Conservation (phyloP, 2,797 vertebrate species). For the Sylvia borin region DNA sequence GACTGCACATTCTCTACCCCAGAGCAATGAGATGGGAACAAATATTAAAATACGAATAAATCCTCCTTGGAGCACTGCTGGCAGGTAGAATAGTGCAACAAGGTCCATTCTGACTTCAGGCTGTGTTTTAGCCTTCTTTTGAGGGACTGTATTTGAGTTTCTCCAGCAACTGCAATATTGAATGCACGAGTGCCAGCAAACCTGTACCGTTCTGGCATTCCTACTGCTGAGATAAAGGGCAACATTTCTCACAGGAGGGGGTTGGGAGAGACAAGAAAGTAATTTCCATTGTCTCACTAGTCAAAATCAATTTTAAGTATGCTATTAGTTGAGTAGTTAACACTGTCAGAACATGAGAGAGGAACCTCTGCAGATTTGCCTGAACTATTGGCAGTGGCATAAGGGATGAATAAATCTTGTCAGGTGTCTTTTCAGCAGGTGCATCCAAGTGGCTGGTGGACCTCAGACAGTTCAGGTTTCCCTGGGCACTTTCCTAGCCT, state of each 20-base stretch:
- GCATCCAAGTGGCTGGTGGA: neutral
- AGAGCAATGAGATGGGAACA: neutral
- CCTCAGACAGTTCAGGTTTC: neutral
- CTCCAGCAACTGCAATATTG: neutral
- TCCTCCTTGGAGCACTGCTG: neutral
- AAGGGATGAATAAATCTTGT: neutral
- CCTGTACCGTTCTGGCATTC: neutral
- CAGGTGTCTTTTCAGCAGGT: slow-evolving; percentile 21
- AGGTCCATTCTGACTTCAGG: neutral
- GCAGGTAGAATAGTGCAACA: neutral
- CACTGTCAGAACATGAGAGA: neutral
- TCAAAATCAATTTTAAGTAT: neutral
- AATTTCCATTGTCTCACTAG: neutral
- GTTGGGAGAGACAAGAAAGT: neutral
- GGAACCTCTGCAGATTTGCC: neutral
- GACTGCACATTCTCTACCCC: neutral
- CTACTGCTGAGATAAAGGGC: neutral
- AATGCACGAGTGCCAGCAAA: neutral
- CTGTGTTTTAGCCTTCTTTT: neutral
- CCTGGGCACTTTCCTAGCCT: neutral
- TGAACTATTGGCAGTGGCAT: neutral
- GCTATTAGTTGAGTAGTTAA: neutral
- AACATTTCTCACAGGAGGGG: neutral
- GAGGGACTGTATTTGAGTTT: neutral
- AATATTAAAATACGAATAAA: neutral